phyloP scores from a whole-genome alignment of 2,113 vertebrate species.

The Varanus salvator region DNA sequence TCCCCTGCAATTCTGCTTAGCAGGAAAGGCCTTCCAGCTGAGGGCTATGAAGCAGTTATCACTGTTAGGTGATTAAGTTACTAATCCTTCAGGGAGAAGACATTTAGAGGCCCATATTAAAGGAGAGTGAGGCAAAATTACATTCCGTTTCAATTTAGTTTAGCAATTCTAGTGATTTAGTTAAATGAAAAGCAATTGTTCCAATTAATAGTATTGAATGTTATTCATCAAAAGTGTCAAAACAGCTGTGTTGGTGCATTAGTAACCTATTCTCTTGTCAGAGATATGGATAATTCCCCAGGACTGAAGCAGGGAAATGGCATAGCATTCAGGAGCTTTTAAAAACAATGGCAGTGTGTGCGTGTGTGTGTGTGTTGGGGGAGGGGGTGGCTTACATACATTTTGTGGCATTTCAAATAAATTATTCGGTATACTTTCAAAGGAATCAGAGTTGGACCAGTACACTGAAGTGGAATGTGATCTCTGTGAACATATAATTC shows the following conservation, averaged over 20 bases:
- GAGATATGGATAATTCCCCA: constrained; percentile 79
- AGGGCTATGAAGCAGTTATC: constrained; percentile 86
- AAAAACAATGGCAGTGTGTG: constrained; percentile 30
- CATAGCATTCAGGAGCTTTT: constrained; percentile 46
- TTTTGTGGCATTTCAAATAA: constrained; percentile 25
- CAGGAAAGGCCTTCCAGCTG: constrained; percentile 81
- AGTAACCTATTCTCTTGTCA: constrained; percentile 86
- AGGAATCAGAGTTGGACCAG: neutral
- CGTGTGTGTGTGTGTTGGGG: no score
- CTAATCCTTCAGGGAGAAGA: constrained; percentile 88
- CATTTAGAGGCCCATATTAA: constrained; percentile 85
- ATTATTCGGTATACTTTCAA: neutral
- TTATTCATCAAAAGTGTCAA: constrained; percentile 91
- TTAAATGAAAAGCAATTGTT: constrained; percentile 93
- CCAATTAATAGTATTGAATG: constrained; percentile 94
- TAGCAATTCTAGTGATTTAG: constrained; percentile 87
- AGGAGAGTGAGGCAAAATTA: constrained; percentile 83
- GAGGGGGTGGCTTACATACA: neutral
- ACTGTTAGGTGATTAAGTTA: constrained; percentile 89
- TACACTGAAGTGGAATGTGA: neutral
- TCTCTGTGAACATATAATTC: rapidly evolving
- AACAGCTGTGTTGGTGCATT: constrained; percentile 85
- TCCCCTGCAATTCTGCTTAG: constrained; percentile 72
- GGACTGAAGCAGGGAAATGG: constrained; percentile 66
- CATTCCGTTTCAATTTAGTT: constrained; percentile 87